A percentile compares a stretch with the other conserved stretches of the same genome.
These are phyloP conservation scores for Caenorhabditis remanei DNA, from an alignment of 1,140 invertebrate genomes.

Conservation along the genomic window DNA sequence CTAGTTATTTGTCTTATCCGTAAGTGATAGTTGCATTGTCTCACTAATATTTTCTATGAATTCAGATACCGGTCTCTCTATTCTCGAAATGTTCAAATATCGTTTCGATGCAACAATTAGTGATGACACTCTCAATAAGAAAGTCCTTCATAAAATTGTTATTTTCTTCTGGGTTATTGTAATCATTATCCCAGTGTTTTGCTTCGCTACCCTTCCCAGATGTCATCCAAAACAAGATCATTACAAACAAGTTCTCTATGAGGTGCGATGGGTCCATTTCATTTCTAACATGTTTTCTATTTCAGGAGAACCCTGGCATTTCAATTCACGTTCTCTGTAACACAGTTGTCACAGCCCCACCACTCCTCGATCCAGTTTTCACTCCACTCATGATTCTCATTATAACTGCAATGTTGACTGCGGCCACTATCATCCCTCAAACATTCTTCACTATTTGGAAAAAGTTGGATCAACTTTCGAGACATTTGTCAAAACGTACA, in stretches of 20 bases:
- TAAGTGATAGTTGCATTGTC: neutral
- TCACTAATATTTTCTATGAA: neutral
- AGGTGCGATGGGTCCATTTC: neutral
- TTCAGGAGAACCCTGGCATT: conserved; percentile 11
- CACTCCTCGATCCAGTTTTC: conserved; percentile 15
- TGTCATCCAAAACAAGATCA: conserved; percentile 36
- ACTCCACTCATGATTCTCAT: conserved; percentile 7
- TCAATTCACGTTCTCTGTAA: conserved; percentile 16
- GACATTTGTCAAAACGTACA: neutral
- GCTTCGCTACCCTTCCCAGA: conserved; percentile 12
- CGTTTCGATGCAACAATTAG: conserved; percentile 19
- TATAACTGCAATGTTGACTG: neutral
- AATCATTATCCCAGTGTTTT: conserved; percentile 31
- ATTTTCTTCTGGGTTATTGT: conserved; percentile 24
- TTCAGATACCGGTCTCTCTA: conserved; percentile 9
- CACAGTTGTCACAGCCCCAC: conserved; percentile 11
- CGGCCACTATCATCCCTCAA: conserved; percentile 2
- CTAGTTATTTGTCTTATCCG: conserved; percentile 7
- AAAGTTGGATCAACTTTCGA: conserved; percentile 22
- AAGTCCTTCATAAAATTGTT: conserved; percentile 11
- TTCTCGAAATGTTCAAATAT: conserved; percentile 42
- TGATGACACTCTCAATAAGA: conserved; percentile 16
- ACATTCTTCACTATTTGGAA: conserved; percentile 8
- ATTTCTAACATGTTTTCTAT: neutral
- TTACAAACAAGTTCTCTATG: conserved; percentile 13